Base-by-base conservation (phyloP, 2,113 vertebrate genomes). In the Uria aalge region DNA sequence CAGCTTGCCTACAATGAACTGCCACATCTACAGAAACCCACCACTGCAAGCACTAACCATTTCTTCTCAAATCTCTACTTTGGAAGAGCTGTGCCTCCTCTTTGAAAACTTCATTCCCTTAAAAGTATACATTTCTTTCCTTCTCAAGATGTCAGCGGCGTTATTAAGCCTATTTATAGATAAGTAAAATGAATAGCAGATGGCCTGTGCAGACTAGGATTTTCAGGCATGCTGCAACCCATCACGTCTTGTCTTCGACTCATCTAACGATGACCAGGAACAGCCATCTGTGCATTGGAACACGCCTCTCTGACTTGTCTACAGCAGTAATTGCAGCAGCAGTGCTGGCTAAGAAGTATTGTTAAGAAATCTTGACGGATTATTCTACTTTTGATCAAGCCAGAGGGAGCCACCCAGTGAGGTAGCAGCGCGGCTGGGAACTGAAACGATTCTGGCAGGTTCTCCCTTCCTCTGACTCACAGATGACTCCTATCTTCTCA, bases 131-230 rank as follows among this genome's bases (percentile, higher is more conserved):
- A 4, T 78, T 88, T 84, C 72, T 78, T 88, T 84, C 72, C 67
- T 40, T 48, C 92, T 64, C 64, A 53, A 78, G 79, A 95, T 32
- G 56, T 34, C 85, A 89, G 29, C 21, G 59, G 32, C 60, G 62
- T 89, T 97, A 94, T 94, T 95, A 92, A 87, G 72, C 57, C 80
- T 89, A 94, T 94, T 97, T 95, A 89, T 91, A 92, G 85, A 56
- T 36, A 75, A 84, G 73, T 50, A 84, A 89, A 92, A 94, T 81
- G 73, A 94, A 93, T 40, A 94, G 89, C 94, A 95, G 95, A 95
- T 89, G 89, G 92, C 57, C 57, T 50, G 45, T 0, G 0, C 81
- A 94, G 84, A 96, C 66, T 38, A 85, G 56, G 62, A 52, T 64
- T 94, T 87, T 94, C 66, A 91, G 77, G 48, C 88, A 57, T 7